Evolutionary conservation across 2,113 vertebrate species (phyloP), one percentile per base, ranked within the genome.

Genomic region (Chaetodon trifascialis): DNA sequence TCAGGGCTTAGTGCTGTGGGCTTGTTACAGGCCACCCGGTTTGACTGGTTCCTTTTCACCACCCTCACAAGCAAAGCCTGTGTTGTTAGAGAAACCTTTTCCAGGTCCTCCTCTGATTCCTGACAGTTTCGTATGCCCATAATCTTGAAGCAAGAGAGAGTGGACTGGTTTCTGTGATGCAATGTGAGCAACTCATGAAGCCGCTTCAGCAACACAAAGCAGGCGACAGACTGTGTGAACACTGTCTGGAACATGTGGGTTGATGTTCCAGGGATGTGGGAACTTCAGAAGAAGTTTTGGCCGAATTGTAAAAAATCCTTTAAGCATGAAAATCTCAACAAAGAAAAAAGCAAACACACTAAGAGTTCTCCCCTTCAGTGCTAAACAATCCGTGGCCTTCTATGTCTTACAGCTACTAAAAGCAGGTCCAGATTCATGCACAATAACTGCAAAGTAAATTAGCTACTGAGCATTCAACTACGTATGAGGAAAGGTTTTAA

Each of bases 31-130:
- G 64, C 49, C 73, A 73, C 11, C 79, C 49, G 23, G 74, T 73
- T 55, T n/a, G 34, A 71, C 75, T 47, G 62, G 84, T 76, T 86
- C 71, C 34, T 8, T 73, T 17, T 46, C 59, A 49, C 25, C 12
- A 3, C 73, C 67, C 62, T n/a, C 52, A 80, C 73, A 42, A 82
- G 79, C 55, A 79, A 11, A 9, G 21, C 10, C 19, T 34, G 15
- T 25, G 52, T 9, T 77, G 54, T 69, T 42, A 21, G 23, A 60
- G 8, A 54, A 80, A 3, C 15, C 0, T 2, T 64, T 60, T 83
- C 6, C 19, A 46, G 16, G 11, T 30, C 8, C 36, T 58, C 34
- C 2, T 75, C 4, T 46, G 4, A 73, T 54, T 70, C 19, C 59
- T 34, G n/a, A 25, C 4, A 11, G 30, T 51, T 75, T 23, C 4